Conservation (phyloP, 37 sponge, comb jelly and placozoan genomes). For the Aphrocallistes beatrix region DNA sequence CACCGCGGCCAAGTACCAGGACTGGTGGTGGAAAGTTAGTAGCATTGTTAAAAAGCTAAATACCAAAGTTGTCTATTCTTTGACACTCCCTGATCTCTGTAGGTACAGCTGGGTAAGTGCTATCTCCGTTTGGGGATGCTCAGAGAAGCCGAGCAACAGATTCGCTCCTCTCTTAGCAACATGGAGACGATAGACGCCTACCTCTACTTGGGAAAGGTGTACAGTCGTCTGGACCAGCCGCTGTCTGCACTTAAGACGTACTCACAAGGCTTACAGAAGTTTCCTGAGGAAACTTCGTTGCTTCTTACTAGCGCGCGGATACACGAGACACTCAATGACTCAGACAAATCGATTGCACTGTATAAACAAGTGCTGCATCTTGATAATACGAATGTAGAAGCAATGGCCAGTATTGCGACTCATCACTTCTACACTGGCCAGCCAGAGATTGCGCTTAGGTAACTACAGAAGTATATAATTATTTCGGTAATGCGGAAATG, state of each 20-base stretch:
- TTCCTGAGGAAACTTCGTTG: constrained; percentile 61
- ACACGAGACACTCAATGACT: constrained; percentile 79
- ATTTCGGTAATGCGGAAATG: no score
- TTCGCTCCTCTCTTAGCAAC: constrained; percentile 65
- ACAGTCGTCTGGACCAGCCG: constrained; percentile 84
- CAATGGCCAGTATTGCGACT: constrained; percentile 88
- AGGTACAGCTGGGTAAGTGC: constrained; percentile 89
- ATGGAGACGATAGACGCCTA: constrained; percentile 72
- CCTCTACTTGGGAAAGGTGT: constrained; percentile 84
- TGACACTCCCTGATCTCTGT: not conserved
- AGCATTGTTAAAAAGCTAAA: not conserved
- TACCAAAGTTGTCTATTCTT: not conserved
- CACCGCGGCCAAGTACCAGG: constrained; percentile 65
- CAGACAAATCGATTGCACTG: constrained; percentile 55
- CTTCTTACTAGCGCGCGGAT: constrained; percentile 70
- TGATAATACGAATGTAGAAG: constrained; percentile 81
- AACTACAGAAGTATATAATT: not conserved
- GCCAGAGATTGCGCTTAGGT: constrained; percentile 91
- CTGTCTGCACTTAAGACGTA: constrained; percentile 70
- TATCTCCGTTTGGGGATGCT: constrained; percentile 81
- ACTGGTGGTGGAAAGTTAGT: constrained; percentile 97
- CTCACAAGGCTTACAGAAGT: constrained; percentile 74
- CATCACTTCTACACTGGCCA: constrained; percentile 94
- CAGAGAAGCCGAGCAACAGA: constrained; percentile 94
- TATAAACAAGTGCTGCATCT: constrained; percentile 76